Evolutionary conservation across 2,113 vertebrate species (phyloP).

Genomic region (Chrysochloris asiatica): DNA sequence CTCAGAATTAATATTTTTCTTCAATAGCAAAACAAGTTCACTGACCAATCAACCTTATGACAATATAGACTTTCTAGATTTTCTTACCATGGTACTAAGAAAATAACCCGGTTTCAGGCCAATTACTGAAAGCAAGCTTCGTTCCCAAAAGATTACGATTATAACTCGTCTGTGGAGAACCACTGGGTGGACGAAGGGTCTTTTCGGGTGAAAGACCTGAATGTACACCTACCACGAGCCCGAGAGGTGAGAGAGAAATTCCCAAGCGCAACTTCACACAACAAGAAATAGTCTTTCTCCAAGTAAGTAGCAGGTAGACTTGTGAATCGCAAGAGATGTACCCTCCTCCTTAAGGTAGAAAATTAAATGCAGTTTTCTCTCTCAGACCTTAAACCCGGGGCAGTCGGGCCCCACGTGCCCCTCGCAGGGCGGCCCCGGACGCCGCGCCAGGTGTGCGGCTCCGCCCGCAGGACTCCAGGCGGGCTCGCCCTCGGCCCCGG

Average conservation of each 20-base stretch:
- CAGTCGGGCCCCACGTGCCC: neutral
- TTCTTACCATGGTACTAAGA: neutral
- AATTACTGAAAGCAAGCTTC: neutral
- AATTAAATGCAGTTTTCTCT: neutral
- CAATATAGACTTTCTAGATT: neutral
- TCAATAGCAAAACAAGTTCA: neutral
- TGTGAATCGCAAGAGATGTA: neutral
- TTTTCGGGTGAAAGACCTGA: conserved; percentile 27
- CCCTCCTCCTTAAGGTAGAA: neutral
- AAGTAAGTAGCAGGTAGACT: neutral
- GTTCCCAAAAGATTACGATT: conserved; percentile 39
- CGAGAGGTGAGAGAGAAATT: neutral
- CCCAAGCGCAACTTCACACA: conserved; percentile 48
- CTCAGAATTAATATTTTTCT: neutral
- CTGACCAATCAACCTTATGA: neutral
- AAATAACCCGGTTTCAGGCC: neutral
- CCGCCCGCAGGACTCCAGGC: neutral
- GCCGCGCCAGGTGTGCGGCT: conserved; percentile 50
- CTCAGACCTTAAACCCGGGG: neutral
- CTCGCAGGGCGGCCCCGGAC: neutral
- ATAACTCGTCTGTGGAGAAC: neutral
- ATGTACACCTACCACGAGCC: neutral
- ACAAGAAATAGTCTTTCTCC: conserved; percentile 1
- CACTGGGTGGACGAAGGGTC: conserved; percentile 1
- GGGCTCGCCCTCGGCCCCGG: neutral